Conservation (phyloP, 2,113 vertebrate genomes). For the Calonectris borealis region DNA sequence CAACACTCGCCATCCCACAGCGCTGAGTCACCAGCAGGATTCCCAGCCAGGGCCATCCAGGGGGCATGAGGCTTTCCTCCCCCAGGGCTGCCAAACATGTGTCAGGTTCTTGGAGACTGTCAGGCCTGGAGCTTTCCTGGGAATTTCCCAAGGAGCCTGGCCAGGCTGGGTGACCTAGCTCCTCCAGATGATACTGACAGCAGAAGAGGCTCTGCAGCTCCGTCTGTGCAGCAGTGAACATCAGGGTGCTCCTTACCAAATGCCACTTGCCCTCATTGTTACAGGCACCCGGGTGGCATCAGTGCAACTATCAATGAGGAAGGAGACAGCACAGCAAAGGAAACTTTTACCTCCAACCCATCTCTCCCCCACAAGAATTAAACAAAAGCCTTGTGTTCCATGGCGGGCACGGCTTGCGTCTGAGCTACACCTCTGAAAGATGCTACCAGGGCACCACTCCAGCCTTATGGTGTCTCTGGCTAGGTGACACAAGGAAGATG, state of each 20-base stretch:
- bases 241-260: not conserved
- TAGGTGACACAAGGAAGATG: not conserved
- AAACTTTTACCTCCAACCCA: not conserved
- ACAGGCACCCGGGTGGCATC: not conserved
- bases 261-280: not conserved
- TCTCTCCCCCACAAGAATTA: not conserved
- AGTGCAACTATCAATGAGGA: not conserved
- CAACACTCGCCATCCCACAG: not conserved
- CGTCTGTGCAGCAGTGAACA: not conserved
- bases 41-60: not conserved
- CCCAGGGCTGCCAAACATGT: not conserved
- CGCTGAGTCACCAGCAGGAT: not conserved
- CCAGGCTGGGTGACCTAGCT: not conserved
- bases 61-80: not conserved
- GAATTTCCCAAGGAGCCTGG: not conserved
- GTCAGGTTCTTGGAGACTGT: not conserved
- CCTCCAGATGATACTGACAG: not conserved
- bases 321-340: not conserved
- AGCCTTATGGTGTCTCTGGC: not conserved
- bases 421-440: not conserved
- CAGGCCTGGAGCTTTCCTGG: not conserved
- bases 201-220: not conserved
- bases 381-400: not conserved
- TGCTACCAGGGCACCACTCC: not conserved
- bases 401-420: not conserved